Percentiles rank a stretch among this genome's conserved stretches.
Evolutionary conservation across 2,888 invertebrate species (phyloP).

Genomic region (Alitta virens): DNA sequence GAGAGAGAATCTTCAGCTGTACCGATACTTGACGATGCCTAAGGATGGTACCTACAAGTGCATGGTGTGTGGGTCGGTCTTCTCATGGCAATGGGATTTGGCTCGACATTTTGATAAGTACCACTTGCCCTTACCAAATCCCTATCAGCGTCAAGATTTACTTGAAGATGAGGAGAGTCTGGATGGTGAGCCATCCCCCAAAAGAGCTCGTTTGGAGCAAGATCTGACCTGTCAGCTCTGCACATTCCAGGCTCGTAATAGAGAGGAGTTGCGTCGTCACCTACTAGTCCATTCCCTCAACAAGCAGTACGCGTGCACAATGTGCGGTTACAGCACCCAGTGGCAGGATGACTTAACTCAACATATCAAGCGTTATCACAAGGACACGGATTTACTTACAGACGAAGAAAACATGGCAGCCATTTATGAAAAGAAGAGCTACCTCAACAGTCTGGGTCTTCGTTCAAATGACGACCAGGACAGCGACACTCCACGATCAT

Average conservation of each 20-base stretch:
- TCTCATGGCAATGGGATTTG: conserved; percentile 56
- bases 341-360: conserved; percentile 55
- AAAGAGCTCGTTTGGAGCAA: conserved; percentile 35
- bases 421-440: background rate
- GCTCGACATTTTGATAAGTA: conserved; percentile 55
- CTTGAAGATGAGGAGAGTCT: conserved; percentile 11
- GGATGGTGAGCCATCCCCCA: conserved; percentile 23
- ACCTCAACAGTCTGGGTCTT: background rate
- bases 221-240: conserved; percentile 53
- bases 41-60: conserved; percentile 30
- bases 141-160: conserved; percentile 37
- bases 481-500: background rate
- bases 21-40: conserved; percentile 10
- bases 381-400: background rate
- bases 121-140: conserved; percentile 48
- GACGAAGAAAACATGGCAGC: background rate
- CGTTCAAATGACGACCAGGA: background rate
- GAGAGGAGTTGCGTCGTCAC: conserved; percentile 54
- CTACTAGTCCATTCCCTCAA: conserved; percentile 53
- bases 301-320: conserved; percentile 51
- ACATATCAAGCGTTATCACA: conserved; percentile 23
- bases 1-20: conserved; percentile 19
- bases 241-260: conserved; percentile 52
- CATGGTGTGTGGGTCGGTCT: conserved; percentile 53
- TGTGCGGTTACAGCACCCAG: conserved; percentile 53